Evolutionary conservation across 2,113 vertebrate genomes (phyloP), one percentile per base, ranked within the genome.

Genomic region (Numida meleagris): DNA sequence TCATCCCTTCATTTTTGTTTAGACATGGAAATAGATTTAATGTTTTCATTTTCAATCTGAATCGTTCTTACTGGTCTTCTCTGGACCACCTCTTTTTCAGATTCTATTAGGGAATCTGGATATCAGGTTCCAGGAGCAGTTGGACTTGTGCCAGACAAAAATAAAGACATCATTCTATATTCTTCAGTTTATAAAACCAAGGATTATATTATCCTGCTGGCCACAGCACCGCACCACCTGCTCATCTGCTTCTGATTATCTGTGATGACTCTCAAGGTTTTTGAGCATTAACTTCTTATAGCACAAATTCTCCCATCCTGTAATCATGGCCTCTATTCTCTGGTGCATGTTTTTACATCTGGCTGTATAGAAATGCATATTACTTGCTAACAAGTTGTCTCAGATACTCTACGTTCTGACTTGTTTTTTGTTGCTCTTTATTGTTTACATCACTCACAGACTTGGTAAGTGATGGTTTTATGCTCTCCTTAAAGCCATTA

Each of bases 231-330:
- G 55, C 21, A 62, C 4, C 12, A 72, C 71, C 62, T 95, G 62
- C 84, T 95, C 71, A 70, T 93, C 94, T 93, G 76, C 50, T 82
- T 63, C 77, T 79, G 42, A 72, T 71, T 86, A 25, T 55, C 53
- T 36, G 58, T 68, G 81, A 82, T 65, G 70, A 85, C 71, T 91
- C 67, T 76, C 3, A 1, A 88, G 63, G 46, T 55, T 95, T 93
- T 63, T 83, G 76, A 93, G 43, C 25, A 38, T 83, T 71, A 81
- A 31, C 57, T 50, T 59, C 21, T 29, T 70, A 73, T 14, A 72
- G 24, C 31, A 73, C 20, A 58, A 66, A 80, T 76, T 73, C 19
- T 42, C 58, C 72, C 62, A 79, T 82, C n/a, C 55, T 82, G 2
- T 57, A 95, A 78, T 86, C 67, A 70, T 27, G 29, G 27, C 12